Evolutionary conservation across 2,888 invertebrate genomes (phyloP).

Genomic region (Chironomus tentans): DNA sequence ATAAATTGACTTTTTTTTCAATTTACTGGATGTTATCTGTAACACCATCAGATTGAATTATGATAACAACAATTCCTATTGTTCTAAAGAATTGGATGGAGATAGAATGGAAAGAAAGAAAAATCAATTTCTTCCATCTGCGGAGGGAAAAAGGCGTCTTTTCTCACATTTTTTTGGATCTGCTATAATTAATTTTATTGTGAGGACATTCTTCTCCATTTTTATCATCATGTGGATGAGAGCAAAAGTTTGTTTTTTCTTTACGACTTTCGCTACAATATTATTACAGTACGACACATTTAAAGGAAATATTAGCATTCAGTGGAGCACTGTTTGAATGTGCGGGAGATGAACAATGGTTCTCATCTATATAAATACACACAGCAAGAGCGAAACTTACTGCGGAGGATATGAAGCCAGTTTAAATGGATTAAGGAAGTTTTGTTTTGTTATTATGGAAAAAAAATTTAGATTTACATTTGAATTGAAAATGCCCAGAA

Average conservation of each 20-base stretch:
- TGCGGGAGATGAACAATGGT: no score
- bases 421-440: no score
- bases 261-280: background rate
- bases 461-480: no score
- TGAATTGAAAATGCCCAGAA: no score
- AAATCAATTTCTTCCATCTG: background rate
- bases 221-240: background rate
- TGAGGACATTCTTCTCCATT: background rate
- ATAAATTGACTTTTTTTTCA: background rate
- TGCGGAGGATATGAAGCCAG: no score
- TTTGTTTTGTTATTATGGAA: no score
- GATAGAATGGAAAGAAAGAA: background rate
- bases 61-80: background rate
- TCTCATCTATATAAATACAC: no score
- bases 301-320: background rate
- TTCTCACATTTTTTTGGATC: background rate
- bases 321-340: background rate
- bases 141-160: background rate
- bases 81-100: background rate
- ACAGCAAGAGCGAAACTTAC: no score
- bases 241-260: background rate
- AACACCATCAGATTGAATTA: background rate
- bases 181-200: background rate
- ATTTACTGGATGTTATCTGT: background rate
- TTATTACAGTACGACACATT: background rate